Conservation (phyloP, 1,140 invertebrate species). For the Eupristina koningsbergeri region DNA sequence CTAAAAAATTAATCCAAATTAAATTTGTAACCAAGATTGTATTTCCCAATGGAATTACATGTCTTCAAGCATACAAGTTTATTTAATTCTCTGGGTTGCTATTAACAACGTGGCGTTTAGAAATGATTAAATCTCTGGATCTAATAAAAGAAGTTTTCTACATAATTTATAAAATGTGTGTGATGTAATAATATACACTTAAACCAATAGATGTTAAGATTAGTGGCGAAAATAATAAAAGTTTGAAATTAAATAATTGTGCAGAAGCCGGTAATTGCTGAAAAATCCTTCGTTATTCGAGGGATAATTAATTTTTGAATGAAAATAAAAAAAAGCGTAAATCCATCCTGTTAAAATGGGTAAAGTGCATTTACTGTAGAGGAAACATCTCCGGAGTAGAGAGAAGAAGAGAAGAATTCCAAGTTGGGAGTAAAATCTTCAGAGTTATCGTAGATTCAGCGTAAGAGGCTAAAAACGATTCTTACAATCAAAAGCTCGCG, state of each 20-base stretch:
- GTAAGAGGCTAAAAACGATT: constrained; percentile 29
- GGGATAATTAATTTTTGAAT: background rate
- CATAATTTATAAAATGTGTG: background rate
- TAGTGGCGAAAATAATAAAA: background rate
- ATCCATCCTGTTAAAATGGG: background rate
- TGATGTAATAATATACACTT: background rate
- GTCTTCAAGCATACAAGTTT: no score
- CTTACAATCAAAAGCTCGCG: constrained; percentile 33
- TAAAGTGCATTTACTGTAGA: constrained; percentile 35
- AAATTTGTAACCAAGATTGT: no score
- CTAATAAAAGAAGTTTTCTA: no score
- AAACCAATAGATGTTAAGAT: background rate
- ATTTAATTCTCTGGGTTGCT: no score
- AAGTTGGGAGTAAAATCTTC: background rate
- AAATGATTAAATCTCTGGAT: no score
- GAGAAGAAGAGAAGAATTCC: background rate
- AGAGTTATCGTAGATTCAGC: background rate
- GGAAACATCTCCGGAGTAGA: background rate
- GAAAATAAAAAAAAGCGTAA: no score
- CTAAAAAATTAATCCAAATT: no score
- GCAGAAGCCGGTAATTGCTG: background rate
- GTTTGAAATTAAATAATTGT: background rate
- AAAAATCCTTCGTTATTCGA: background rate
- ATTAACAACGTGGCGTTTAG: no score
- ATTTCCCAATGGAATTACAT: no score